Evolutionary conservation across 2,888 invertebrate genomes (phyloP), one percentile per base, ranked within the genome.

Genomic region (Spodoptera littoralis): DNA sequence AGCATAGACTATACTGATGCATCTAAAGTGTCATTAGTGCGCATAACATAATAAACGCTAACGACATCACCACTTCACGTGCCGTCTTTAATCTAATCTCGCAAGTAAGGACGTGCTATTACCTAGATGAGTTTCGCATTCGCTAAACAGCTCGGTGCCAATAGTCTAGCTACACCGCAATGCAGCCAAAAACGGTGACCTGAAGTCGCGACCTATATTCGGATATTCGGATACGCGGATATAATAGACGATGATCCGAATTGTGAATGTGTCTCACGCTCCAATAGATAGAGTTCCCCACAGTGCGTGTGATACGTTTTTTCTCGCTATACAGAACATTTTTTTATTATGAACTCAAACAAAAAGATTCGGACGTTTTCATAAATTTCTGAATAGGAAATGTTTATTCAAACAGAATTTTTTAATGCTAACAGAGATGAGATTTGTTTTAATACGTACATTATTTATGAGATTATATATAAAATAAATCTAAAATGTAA

Each of bases 221-320:
- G 65, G 65, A 51, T 64, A 76, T 70, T 61, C 60, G 68, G 53
- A 63, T 63, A 61, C 46, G 58, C 64, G 70, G 65, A 71, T 78
- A 77, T 73, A 73, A 70, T 69, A 65, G 70, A 62, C 61, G 54
- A 65, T 75, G 69, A 77, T 72, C 61, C 67, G 53, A 62, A 77
- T 73, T 60, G 74, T 73, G 72, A 43, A 80, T 74, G 72, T 71
- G 69, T 66, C 65, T 69, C 76, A 77, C 77, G 77, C 76, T 59
- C 73, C 76, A 82, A 76, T 68, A 68, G 75, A 67, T 70, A 70
- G 68, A 69, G 72, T 63, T 65, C 62, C 65, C 57, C 62, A 66
- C 54, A 77, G 43, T 63, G 77, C 70, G 74, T 60, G 61, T 51
- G 47, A 63, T 60, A 58, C 30, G 46, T 52, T 63, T 64, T 60